Evolutionary conservation across 1,140 invertebrate species (phyloP), one percentile per base, ranked within the genome.

Genomic region (Archegozetes longisetosus): DNA sequence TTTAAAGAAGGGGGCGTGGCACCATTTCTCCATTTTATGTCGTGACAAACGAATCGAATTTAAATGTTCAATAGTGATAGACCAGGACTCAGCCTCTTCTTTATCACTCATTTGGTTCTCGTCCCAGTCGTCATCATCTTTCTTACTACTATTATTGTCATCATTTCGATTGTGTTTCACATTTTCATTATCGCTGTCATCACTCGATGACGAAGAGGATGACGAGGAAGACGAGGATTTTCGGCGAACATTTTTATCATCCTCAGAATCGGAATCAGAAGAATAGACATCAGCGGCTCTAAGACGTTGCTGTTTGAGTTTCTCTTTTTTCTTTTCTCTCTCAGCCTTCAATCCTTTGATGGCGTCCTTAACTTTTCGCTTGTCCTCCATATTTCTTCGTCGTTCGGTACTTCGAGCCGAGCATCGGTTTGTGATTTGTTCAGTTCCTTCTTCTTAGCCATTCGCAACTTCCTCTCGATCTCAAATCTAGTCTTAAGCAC

Each of bases 201-300:
- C 52, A 52, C 60, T 17, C 3, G 50, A 53, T 6, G 56, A 50
- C 20, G 56, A 61, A 14, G 64, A 65, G 23, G 62, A 62, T 23
- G 65, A 67, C 23, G 59, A 61, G 13, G 62, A 64, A 6, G 53
- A 58, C 47, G 64, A 66, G 4, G 53, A 83, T 22, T 57, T 60
- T 50, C 54, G 53, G 3, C 2, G 6, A 27, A 70, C 70, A 24
- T 55, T 60, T 27, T 60, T 53, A 26, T 62, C 48, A 14, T 48
- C 46, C 60, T 73, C 88, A 12, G 85, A 88, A 64, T 88, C 90
- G 22, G 57, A 58, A 51, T 57, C 55, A 14, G 56, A 59, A 0
- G 90, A 94, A 72, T 95, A 95, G 65, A 95, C 90, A 73, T 96
- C 91, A 0, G 87, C 90, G 0, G 88, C 86, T 75, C 91, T 93